A percentile compares a stretch with the other conserved stretches of the same genome.
Conservation (phyloP, 2,888 invertebrate genomes). For the Microctonus aethiopoides region DNA sequence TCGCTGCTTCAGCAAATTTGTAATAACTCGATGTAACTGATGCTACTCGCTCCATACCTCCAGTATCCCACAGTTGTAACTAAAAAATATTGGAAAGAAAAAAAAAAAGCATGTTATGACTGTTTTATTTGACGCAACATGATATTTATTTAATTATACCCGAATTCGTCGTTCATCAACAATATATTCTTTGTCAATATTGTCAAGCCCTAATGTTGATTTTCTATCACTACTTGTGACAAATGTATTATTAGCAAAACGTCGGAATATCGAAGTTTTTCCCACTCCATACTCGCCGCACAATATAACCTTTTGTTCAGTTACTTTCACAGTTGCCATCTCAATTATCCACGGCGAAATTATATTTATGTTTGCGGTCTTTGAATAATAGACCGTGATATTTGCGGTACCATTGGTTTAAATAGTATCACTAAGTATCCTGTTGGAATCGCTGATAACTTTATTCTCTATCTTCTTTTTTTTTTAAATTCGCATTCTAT, state of each 20-base stretch:
- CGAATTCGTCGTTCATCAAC: conserved; percentile 82
- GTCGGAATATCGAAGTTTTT: conserved; percentile 91
- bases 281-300: conserved; percentile 97
- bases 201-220: conserved; percentile 92
- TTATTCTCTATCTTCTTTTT: too few relatives aligned
- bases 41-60: conserved; percentile 96
- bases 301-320: conserved; percentile 90
- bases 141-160: conserved; percentile 73
- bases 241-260: conserved; percentile 91
- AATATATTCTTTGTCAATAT: conserved; percentile 84
- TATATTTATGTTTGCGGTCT: neutral
- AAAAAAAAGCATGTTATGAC: neutral
- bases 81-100: conserved; percentile 60
- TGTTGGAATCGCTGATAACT: neutral
- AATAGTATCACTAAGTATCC: neutral
- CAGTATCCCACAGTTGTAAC: conserved; percentile 96
- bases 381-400: neutral
- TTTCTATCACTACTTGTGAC: conserved; percentile 84
- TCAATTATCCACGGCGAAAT: neutral
- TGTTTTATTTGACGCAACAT: too few relatives aligned
- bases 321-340: conserved; percentile 86
- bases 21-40: conserved; percentile 96
- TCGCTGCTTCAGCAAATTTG: conserved; percentile 94
- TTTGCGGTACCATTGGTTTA: neutral
- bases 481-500: too few relatives aligned